phyloP scores from a whole-genome alignment of 1,140 invertebrate species.

The Pinna nobilis region DNA sequence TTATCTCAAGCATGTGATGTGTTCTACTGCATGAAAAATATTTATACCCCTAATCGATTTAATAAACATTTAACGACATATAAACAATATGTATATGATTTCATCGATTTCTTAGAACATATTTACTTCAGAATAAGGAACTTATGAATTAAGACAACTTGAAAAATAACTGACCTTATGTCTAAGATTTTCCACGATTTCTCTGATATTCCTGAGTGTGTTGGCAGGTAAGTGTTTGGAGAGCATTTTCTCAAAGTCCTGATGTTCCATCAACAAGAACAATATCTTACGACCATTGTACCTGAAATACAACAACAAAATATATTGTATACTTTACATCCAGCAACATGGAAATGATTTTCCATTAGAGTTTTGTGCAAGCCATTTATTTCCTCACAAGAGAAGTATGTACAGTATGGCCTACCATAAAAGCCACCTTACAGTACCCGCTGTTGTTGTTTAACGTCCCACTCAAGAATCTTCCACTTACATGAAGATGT shows the following conservation, averaged over 20 bases:
- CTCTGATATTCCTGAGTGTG: constrained; percentile 81
- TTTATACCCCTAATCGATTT: neutral
- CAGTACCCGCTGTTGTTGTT: no score
- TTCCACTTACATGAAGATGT: no score
- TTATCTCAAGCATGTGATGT: no score
- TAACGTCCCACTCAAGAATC: no score
- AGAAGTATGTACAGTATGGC: neutral
- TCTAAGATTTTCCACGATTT: constrained; percentile 80
- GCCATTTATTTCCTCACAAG: neutral
- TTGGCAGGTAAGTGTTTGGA: constrained; percentile 81
- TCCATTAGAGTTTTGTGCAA: neutral
- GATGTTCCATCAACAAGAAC: constrained; percentile 78
- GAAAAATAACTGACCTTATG: constrained; percentile 62
- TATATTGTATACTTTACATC: neutral
- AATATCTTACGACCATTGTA: constrained; percentile 83
- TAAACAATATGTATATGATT: neutral
- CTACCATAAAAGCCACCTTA: no score
- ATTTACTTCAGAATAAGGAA: no score
- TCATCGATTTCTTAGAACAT: neutral
- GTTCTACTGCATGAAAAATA: neutral
- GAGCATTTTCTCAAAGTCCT: constrained; percentile 80
- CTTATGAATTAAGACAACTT: no score
- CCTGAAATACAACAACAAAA: constrained; percentile 72
- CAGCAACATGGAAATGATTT: neutral
- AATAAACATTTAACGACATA: neutral